Percentiles rank a stretch among this genome's conserved stretches.
phyloP scores from a whole-genome alignment of 2,797 vertebrate genomes.

The Trachops cirrhosus region DNA sequence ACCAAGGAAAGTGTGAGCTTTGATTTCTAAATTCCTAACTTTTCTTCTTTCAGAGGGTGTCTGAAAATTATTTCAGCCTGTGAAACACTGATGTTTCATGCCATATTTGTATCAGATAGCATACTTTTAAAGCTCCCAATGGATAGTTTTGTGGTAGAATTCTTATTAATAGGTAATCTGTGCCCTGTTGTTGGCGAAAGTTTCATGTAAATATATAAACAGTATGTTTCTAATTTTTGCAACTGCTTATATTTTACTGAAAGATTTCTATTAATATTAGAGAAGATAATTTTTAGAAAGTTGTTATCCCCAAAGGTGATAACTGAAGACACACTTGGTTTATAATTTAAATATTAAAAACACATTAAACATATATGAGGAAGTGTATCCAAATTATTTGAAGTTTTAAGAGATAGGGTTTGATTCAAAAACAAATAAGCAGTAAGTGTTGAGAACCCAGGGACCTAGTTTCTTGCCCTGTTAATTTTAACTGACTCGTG shows the following conservation, averaged over 20 bases:
- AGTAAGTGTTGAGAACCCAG: not conserved
- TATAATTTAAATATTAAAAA: constrained; percentile 21
- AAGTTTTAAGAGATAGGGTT: not conserved
- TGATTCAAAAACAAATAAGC: not conserved
- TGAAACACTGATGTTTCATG: not conserved
- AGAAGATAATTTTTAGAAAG: not conserved
- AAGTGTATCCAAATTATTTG: not conserved
- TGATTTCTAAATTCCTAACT: constrained; percentile 10
- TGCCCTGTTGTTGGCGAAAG: not conserved
- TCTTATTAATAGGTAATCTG: not conserved
- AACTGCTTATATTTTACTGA: constrained; percentile 29
- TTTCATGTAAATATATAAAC: not conserved
- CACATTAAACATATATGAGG: not conserved
- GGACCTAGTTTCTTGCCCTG: not conserved
- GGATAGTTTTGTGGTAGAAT: not conserved
- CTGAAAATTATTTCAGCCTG: not conserved
- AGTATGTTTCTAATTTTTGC: not conserved
- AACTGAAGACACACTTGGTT: not conserved
- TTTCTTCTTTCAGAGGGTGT: not conserved
- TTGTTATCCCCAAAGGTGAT: not conserved
- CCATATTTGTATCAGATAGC: not conserved
- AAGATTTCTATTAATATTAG: not conserved
- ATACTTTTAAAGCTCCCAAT: not conserved
- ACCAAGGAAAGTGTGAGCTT: not conserved
- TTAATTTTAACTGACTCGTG: constrained; percentile 35